Conservation (phyloP, 2,113 vertebrate species). For the Rattus rattus region DNA sequence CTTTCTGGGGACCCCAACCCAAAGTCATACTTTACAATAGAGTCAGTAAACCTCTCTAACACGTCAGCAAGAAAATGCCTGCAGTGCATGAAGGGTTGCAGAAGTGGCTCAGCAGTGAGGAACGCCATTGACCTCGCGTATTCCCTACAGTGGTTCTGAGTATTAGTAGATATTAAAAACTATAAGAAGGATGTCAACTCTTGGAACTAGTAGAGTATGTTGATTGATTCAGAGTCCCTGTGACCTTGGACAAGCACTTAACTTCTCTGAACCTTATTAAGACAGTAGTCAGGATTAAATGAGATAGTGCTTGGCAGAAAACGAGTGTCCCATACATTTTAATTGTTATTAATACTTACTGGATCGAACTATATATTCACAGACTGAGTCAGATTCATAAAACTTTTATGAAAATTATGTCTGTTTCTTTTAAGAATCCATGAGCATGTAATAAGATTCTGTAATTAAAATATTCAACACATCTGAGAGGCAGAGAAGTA, state of each 20-base stretch:
- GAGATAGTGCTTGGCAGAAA: slow-evolving; percentile 57
- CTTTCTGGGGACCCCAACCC: too few species aligned
- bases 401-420: slow-evolving; percentile 74
- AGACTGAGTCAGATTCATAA: slow-evolving; percentile 67
- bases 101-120: too few species aligned
- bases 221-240: slow-evolving; percentile 14
- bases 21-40: too few species aligned
- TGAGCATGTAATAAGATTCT: slow-evolving; percentile 80
- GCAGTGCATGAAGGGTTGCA: too few species aligned
- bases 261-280: slow-evolving; percentile 60
- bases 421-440: slow-evolving; percentile 72
- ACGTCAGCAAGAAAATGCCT: too few species aligned
- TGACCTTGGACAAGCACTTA: slow-evolving; percentile 53
- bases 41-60: too few species aligned
- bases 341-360: slow-evolving; percentile 68
- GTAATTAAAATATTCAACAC: slow-evolving; percentile 79
- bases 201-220: background rate
- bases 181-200: background rate
- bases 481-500: slow-evolving; percentile 69
- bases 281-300: slow-evolving; percentile 63
- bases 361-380: slow-evolving; percentile 69
- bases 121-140: too few species aligned
- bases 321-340: slow-evolving; percentile 63
- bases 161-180: slow-evolving; percentile 12
- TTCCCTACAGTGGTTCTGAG: background rate